A percentile compares a stretch with the other conserved stretches of the same genome.
These are phyloP conservation scores for Harlomillsia oculata DNA, from an alignment of 1,140 invertebrate species.

Conservation along the genomic window DNA sequence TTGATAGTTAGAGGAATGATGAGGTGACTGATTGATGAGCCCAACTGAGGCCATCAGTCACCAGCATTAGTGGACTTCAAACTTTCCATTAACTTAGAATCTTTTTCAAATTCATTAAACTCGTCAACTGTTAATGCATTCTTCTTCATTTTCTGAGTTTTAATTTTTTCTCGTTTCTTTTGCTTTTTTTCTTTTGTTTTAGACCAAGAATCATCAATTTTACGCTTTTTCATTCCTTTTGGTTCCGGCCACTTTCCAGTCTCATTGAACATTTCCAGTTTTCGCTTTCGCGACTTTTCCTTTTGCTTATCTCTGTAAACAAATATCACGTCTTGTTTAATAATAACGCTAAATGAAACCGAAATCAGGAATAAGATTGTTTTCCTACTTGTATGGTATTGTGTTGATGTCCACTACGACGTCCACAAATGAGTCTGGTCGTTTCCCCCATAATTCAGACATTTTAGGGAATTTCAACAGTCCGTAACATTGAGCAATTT, in stretches of 20 bases:
- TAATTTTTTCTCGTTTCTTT: constrained; percentile 50
- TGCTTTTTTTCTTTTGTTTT: constrained; percentile 63
- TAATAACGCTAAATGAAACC: background rate
- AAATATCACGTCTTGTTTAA: background rate
- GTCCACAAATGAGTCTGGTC: constrained; percentile 55
- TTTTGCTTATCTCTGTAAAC: constrained; percentile 55
- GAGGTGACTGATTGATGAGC: no score
- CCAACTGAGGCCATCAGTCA: no score
- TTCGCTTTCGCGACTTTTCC: constrained; percentile 61
- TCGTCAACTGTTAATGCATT: constrained; percentile 58
- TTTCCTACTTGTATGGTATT: constrained; percentile 62
- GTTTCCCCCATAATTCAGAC: constrained; percentile 76
- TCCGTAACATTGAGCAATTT: constrained; percentile 77
- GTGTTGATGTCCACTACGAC: constrained; percentile 60
- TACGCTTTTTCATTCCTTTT: constrained; percentile 45
- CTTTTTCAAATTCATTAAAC: constrained; percentile 68
- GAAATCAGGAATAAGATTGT: no score
- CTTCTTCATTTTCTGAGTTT: constrained; percentile 43
- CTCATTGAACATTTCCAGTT: constrained; percentile 58
- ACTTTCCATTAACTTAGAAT: constrained; percentile 76
- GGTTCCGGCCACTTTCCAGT: constrained; percentile 68
- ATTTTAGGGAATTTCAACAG: constrained; percentile 82
- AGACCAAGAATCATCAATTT: constrained; percentile 61
- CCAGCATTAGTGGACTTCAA: no score
- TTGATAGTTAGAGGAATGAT: no score